phyloP scores from a whole-genome alignment of 2,113 vertebrate genomes.

The Cyprinodon variegatus region DNA sequence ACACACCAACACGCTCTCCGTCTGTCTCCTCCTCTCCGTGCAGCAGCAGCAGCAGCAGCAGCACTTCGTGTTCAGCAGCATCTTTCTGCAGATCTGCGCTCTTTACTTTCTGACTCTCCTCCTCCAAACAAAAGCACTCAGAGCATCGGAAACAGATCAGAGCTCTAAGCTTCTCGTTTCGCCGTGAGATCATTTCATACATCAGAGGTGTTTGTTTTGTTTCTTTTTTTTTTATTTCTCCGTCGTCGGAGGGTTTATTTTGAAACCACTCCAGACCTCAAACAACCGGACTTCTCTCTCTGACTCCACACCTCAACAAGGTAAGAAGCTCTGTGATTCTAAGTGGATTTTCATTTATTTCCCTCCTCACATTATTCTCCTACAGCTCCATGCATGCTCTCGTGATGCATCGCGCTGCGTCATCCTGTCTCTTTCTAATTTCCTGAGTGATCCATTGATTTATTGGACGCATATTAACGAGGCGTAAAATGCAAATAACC shows the following conservation, averaged over 20 bases:
- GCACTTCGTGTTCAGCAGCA: slow-evolving; percentile 62
- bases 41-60: slow-evolving; percentile 26
- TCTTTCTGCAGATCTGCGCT: slow-evolving; percentile 53
- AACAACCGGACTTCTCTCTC: slow-evolving; percentile 60
- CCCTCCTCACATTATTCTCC: not conserved
- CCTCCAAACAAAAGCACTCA: not conserved
- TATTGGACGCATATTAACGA: slow-evolving; percentile 11
- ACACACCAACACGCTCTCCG: slow-evolving; percentile 6
- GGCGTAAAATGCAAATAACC: not conserved
- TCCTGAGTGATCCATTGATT: slow-evolving; percentile 13
- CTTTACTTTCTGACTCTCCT: slow-evolving; percentile 48
- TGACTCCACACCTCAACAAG: slow-evolving; percentile 49
- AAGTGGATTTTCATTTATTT: not conserved
- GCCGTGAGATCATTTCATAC: slow-evolving; percentile 3
- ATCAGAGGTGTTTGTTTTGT: slow-evolving; percentile 9
- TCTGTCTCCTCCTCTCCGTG: slow-evolving; percentile 56
- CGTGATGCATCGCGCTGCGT: slow-evolving; percentile 30
- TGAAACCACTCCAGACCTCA: slow-evolving; percentile 40
- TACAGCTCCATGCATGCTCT: not conserved
- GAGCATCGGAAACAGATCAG: not conserved
- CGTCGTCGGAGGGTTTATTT: slow-evolving; percentile 28
- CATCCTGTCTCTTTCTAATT: slow-evolving; percentile 15
- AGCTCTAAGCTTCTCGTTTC: not conserved
- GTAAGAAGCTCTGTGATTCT: slow-evolving; percentile 40
- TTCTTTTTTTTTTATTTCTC: too few relatives aligned